Evolutionary conservation across 1,140 invertebrate genomes (phyloP).

Genomic region (Trachymyrmex cornetzi): DNA sequence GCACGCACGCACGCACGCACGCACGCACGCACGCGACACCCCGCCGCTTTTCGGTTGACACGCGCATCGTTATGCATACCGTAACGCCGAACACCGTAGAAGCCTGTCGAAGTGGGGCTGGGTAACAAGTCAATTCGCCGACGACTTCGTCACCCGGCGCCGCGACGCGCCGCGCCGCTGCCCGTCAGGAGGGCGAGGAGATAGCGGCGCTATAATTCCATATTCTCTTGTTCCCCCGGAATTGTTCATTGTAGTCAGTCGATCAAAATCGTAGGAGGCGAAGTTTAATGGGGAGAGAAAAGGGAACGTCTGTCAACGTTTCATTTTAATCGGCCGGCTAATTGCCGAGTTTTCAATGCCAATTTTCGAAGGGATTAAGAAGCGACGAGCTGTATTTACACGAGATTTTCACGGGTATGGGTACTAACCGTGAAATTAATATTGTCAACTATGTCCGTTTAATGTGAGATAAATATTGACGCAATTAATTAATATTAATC

Average conservation of each 20-base stretch:
- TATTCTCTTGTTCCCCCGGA: background rate
- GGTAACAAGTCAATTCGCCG: conserved; percentile 52
- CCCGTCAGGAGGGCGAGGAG: conserved; percentile 5
- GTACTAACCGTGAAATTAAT: conserved; percentile 19
- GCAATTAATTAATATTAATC: conserved; percentile 50
- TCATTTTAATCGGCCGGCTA: background rate
- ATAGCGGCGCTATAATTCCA: background rate
- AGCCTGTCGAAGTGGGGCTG: conserved; percentile 3
- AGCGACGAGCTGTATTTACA: background rate
- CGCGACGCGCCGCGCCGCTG: background rate
- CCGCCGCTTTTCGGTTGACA: conserved; percentile 25
- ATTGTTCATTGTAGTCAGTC: too few relatives aligned
- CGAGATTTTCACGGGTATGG: background rate
- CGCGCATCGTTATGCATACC: conserved; percentile 43
- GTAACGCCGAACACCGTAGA: background rate
- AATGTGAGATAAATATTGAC: conserved; percentile 39
- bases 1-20: background rate
- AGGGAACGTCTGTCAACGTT: background rate
- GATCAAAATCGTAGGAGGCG: background rate
- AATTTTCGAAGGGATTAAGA: conserved; percentile 28
- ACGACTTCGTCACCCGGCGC: conserved; percentile 13
- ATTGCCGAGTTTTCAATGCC: background rate
- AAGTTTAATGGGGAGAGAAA: background rate
- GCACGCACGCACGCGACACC: conserved; percentile 20
- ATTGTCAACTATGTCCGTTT: background rate